phyloP scores from a whole-genome alignment of 2,888 invertebrate species.

The Scotopteryx bipunctaria region DNA sequence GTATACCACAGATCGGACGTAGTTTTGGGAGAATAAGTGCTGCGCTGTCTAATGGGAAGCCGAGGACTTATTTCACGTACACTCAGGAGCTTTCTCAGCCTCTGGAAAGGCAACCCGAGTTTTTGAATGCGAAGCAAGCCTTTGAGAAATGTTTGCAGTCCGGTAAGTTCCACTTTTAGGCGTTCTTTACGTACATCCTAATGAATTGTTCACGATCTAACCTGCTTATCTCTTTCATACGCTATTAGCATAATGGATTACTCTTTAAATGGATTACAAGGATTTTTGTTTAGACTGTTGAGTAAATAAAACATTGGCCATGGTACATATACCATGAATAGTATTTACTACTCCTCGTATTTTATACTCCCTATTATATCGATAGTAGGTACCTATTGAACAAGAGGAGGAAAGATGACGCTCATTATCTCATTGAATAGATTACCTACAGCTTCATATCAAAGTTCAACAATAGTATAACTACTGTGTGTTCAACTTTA shows the following conservation, averaged over 20 bases:
- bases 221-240: neutral
- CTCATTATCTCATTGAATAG: neutral
- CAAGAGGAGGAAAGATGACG: neutral
- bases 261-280: neutral
- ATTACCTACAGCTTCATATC: constrained; percentile 7
- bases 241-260: too few species aligned
- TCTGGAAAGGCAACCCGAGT: constrained; percentile 88
- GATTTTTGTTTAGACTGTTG: too few species aligned
- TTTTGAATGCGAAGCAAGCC: constrained; percentile 89
- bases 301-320: too few species aligned
- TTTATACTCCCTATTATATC: too few species aligned
- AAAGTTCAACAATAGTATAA: constrained; percentile 3
- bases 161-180: constrained; percentile 85
- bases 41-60: constrained; percentile 57
- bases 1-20: constrained; percentile 60
- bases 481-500: neutral
- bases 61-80: constrained; percentile 89
- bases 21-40: constrained; percentile 64
- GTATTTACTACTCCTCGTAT: too few species aligned
- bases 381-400: too few species aligned
- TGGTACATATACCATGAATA: too few species aligned
- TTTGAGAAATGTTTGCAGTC: constrained; percentile 90
- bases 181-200: neutral
- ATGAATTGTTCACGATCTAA: neutral
- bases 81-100: constrained; percentile 92